Base-by-base conservation (phyloP, 37 sponge, comb jelly and placozoan genomes). In the Agelas oroides region DNA sequence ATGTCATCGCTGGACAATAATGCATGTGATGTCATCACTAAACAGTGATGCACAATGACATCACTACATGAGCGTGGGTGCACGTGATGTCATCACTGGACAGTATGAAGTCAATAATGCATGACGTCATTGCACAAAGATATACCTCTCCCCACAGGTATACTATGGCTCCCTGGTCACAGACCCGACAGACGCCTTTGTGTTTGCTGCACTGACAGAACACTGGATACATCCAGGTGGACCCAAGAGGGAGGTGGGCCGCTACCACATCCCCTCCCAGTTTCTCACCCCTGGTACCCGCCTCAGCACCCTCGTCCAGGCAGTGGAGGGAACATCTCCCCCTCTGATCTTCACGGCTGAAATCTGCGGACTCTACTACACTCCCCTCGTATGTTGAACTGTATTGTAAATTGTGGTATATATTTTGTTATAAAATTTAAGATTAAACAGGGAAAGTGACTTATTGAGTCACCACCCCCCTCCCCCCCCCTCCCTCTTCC, bases 171-270 rank as follows among this genome's bases (percentile, higher is more conserved):
- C 88, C 60, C 39, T 38, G 14, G 65, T 95, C 23, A 83, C 76
- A 59, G 74, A 86, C 55, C 37, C 53, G 12, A 37, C 40, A 2
- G 93, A 92, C 53, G 32, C 30, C 5, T 23, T 46, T 2, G 37
- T 66, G 8, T 68, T 92, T 17, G 25, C 59, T 57, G 86, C 87
- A 30, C 39, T 95, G 53, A 83, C 75, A 17, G 95, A 95, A 31
- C 78, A 92, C 75, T 92, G 93, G 95, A 59, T 95, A 18, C 85
- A 90, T 39, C 84, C 84, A 32, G 84, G 82, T 19, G 90, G 88
- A 0, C 81, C 76, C 0, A 85, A 76, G 60, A 86, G 62, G 46
- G 90, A 92, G 71, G 46, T 71, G 75, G 87, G 84, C 30, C 78
- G 65, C 30, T 94, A 94, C 52, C 87, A 87, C 66, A 83, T 87